Evolutionary conservation across 2,113 vertebrate genomes (phyloP).

Genomic region (Shinisaurus crocodilurus): DNA sequence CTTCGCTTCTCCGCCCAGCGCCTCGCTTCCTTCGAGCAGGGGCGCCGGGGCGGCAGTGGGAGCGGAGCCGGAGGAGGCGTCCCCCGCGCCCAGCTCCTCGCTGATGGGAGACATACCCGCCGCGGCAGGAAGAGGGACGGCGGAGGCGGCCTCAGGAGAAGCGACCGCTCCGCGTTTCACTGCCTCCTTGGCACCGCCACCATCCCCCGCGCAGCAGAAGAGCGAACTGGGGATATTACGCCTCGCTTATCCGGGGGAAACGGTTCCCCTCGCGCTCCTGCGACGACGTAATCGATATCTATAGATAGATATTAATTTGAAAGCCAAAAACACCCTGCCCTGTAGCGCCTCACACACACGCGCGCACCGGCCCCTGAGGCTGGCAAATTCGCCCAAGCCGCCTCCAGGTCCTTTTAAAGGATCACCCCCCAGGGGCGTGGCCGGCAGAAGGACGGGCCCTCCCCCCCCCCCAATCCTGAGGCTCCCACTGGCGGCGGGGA

Average conservation of each 20-base stretch:
- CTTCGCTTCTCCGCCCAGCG: neutral
- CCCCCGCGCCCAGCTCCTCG: conserved; percentile 15
- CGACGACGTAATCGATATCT: neutral
- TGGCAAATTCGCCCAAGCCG: neutral
- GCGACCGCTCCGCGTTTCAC: neutral
- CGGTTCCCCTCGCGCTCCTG: neutral
- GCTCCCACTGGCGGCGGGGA: conserved; percentile 43
- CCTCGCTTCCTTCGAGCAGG: neutral
- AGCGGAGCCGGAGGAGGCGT: neutral
- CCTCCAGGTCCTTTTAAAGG: conserved; percentile 60
- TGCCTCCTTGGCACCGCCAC: neutral
- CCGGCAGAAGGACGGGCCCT: conserved; percentile 6
- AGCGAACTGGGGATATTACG: neutral
- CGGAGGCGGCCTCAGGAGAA: neutral
- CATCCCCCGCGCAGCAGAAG: neutral
- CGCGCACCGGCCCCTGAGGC: neutral
- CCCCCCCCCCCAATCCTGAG: neutral
- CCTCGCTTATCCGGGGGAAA: neutral
- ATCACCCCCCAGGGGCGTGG: conserved; percentile 23
- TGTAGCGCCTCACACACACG: neutral
- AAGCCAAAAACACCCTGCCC: neutral
- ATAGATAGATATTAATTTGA: neutral
- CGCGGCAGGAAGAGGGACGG: neutral
- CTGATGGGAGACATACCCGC: conserved; percentile 21
- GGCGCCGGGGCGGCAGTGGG: neutral